phyloP scores from a whole-genome alignment of 2,113 vertebrate species.

The Ia io region DNA sequence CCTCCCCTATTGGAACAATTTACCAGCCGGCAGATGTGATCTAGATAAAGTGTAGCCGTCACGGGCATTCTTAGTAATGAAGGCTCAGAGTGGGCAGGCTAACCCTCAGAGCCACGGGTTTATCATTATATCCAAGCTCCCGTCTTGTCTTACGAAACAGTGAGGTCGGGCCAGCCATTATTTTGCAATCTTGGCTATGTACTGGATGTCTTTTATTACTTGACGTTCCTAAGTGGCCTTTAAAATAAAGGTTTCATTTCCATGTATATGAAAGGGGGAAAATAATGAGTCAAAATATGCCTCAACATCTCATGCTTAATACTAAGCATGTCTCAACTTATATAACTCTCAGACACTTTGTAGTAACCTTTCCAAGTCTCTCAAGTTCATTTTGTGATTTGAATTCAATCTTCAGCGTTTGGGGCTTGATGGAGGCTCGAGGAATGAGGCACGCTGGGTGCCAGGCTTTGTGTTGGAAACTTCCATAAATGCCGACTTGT shows the following conservation, averaged over 20 bases:
- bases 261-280: background rate
- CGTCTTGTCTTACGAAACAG: background rate
- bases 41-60: background rate
- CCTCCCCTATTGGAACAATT: accelerated
- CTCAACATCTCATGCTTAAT: background rate
- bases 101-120: accelerated
- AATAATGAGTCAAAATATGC: background rate
- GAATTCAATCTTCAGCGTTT: background rate
- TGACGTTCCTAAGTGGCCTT: background rate
- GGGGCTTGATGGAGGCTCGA: background rate
- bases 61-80: accelerated
- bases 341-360: accelerated
- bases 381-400: background rate
- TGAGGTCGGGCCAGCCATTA: background rate
- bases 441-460: accelerated
- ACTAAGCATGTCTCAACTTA: background rate
- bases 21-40: background rate
- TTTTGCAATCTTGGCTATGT: background rate
- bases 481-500: background rate
- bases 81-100: background rate
- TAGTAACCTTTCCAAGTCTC: background rate
- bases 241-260: background rate
- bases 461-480: background rate
- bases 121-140: background rate
- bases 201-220: background rate